These are phyloP conservation scores for Microplitis mediator DNA, from an alignment of 1,140 invertebrate species.

Conservation along the genomic window DNA sequence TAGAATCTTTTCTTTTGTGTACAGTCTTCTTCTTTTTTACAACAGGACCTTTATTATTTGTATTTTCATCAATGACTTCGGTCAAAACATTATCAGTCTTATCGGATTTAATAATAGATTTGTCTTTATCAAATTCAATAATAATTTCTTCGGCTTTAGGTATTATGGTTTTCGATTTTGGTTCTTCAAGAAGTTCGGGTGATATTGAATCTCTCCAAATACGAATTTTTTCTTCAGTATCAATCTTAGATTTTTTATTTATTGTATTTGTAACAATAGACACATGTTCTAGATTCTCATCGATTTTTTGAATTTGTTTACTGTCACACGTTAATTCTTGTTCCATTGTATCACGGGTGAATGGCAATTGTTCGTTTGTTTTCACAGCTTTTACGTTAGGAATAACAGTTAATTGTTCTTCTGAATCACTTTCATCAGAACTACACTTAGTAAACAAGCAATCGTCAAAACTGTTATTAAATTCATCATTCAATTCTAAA, in stretches of 20 bases:
- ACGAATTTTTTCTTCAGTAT: slow-evolving; percentile 39
- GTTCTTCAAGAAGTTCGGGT: slow-evolving; percentile 12
- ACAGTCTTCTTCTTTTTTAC: slow-evolving; percentile 26
- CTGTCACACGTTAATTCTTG: neutral
- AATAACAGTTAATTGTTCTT: slow-evolving; percentile 32
- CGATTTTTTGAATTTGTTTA: neutral
- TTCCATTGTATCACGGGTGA: neutral
- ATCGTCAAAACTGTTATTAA: neutral
- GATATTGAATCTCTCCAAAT: slow-evolving; percentile 46
- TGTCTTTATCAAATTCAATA: slow-evolving; percentile 43
- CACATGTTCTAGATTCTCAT: neutral
- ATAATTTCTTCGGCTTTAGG: slow-evolving; percentile 37
- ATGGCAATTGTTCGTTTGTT: neutral
- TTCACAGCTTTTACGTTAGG: slow-evolving; percentile 18
- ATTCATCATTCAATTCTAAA: slow-evolving; percentile 9
- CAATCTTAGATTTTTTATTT: neutral
- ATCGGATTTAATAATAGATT: neutral
- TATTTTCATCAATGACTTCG: neutral
- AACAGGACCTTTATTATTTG: slow-evolving; percentile 10
- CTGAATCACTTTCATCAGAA: slow-evolving; percentile 25
- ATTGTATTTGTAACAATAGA: neutral
- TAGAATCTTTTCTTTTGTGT: slow-evolving; percentile 23
- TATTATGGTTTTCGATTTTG: neutral
- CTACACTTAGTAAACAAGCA: neutral
- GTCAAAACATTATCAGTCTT: neutral